Conservation (phyloP, 2,113 vertebrate genomes). For the Rhinichthys klamathensis region DNA sequence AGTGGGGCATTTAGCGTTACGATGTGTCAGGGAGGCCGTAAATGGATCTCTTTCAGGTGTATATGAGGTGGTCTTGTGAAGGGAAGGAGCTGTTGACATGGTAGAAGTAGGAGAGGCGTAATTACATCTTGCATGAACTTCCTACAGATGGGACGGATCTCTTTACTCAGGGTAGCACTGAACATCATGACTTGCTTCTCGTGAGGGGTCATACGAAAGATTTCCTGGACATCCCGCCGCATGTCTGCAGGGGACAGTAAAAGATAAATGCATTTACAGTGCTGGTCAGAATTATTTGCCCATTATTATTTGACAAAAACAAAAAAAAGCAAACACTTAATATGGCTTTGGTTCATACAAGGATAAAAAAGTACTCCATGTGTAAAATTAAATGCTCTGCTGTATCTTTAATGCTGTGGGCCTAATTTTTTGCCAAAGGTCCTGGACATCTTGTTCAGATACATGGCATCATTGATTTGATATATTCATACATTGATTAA, state of each 20-base stretch:
- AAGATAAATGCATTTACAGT: background rate
- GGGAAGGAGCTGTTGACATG: constrained; percentile 66
- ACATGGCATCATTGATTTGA: too few relatives aligned
- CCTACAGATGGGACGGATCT: constrained; percentile 85
- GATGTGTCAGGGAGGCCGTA: constrained; percentile 1
- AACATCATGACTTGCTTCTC: constrained; percentile 92
- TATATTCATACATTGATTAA: too few relatives aligned
- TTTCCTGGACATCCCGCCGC: constrained; percentile 87
- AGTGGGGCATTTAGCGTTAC: background rate
- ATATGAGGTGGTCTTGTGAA: constrained; percentile 48
- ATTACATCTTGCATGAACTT: constrained; percentile 92
- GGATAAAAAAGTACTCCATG: too few relatives aligned
- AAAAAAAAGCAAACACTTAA: too few relatives aligned
- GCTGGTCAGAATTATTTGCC: too few relatives aligned
- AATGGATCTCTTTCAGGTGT: constrained; percentile 19
- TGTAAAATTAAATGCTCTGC: too few relatives aligned
- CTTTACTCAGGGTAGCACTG: constrained; percentile 86
- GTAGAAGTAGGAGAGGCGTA: constrained; percentile 72
- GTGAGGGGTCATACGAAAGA: constrained; percentile 85
- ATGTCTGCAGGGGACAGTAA: constrained; percentile 72
- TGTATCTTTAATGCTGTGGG: too few relatives aligned
- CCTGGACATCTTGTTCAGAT: too few relatives aligned
- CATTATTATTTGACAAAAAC: too few relatives aligned
- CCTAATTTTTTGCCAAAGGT: too few relatives aligned
- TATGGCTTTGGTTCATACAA: too few relatives aligned